phyloP scores from a whole-genome alignment of 2,888 invertebrate genomes.

The Drosophila falleni region DNA sequence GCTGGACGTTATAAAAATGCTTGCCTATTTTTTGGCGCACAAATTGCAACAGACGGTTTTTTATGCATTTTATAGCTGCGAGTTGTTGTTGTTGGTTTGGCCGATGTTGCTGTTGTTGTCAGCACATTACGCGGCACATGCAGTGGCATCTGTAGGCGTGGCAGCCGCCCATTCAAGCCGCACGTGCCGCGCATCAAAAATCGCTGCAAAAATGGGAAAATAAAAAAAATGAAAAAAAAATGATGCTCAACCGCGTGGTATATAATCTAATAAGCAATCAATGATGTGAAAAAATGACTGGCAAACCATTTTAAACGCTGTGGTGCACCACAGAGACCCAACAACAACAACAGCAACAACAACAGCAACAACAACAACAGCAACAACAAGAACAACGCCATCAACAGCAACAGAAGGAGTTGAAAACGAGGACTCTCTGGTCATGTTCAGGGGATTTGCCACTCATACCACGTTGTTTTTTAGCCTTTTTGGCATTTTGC shows the following conservation, averaged over 20 bases:
- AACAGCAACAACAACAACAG: not conserved
- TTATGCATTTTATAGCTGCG: slow-evolving; percentile 41
- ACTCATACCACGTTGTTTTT: slow-evolving; percentile 16
- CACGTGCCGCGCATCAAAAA: slow-evolving; percentile 67
- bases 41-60: slow-evolving; percentile 74
- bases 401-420: not conserved
- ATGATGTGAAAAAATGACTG: slow-evolving; percentile 82
- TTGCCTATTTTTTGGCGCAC: slow-evolving; percentile 68
- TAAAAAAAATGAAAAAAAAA: not conserved
- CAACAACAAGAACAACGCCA: not conserved
- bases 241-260: slow-evolving; percentile 63
- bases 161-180: slow-evolving; percentile 35
- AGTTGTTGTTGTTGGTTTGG: slow-evolving; percentile 20
- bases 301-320: slow-evolving; percentile 78
- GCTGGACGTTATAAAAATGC: slow-evolving; percentile 49
- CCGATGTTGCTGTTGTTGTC: slow-evolving; percentile 56
- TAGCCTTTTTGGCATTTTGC: slow-evolving; percentile 45
- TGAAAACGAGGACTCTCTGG: not conserved
- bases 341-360: not conserved
- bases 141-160: slow-evolving; percentile 25
- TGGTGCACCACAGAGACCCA: slow-evolving; percentile 65
- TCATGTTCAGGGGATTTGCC: slow-evolving; percentile 32
- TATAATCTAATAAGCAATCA: slow-evolving; percentile 83
- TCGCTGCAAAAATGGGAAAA: slow-evolving; percentile 17
- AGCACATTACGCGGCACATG: slow-evolving; percentile 63